These are phyloP conservation scores for Amphimallon solstitiale DNA, from an alignment of 2,888 invertebrate species.

Conservation along the genomic window DNA sequence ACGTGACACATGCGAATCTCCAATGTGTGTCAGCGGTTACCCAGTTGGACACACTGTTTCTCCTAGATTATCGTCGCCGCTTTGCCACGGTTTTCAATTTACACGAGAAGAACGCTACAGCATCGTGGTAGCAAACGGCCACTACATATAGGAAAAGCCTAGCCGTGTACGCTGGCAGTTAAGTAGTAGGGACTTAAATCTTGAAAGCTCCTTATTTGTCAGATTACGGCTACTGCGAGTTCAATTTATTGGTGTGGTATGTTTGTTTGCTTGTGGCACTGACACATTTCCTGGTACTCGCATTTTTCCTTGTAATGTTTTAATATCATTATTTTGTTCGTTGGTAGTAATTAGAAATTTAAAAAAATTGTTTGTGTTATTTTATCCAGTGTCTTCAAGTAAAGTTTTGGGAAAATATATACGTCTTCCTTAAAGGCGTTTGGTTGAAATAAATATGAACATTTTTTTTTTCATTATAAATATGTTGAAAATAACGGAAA, in stretches of 20 bases:
- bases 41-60: constrained; percentile 45
- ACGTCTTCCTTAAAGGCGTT: too few species aligned
- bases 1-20: constrained; percentile 26
- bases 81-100: constrained; percentile 36
- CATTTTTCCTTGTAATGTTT: too few species aligned
- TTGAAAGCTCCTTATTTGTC: constrained; percentile 37
- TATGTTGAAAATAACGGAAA: too few species aligned
- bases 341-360: too few species aligned
- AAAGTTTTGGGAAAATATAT: too few species aligned
- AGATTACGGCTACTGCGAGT: constrained; percentile 12
- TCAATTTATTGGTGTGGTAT: neutral
- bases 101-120: constrained; percentile 23
- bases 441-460: too few species aligned
- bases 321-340: too few species aligned
- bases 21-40: constrained; percentile 41
- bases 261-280: neutral
- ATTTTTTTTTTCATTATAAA: too few species aligned
- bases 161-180: neutral
- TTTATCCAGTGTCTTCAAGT: too few species aligned
- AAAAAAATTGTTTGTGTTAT: too few species aligned
- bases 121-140: neutral
- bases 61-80: constrained; percentile 22
- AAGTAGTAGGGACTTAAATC: constrained; percentile 29
- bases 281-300: constrained; percentile 11
- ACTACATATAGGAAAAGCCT: constrained; percentile 3